These are phyloP conservation scores for Chamaea fasciata DNA, from an alignment of 2,113 vertebrate species.

Conservation along the genomic window DNA sequence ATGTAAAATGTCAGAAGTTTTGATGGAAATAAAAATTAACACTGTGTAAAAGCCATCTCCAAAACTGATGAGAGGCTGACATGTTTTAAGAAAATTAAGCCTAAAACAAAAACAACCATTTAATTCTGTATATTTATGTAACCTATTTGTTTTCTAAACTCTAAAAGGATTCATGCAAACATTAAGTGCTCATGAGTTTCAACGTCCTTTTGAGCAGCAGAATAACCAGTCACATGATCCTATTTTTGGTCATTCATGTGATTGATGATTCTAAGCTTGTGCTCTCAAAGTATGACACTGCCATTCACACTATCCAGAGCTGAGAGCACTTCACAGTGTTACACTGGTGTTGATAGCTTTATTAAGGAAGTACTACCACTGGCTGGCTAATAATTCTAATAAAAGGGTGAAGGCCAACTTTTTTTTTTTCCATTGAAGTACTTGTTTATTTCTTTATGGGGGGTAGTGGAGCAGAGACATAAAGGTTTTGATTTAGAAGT, in stretches of 20 bases:
- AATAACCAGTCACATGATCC: neutral
- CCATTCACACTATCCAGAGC: neutral
- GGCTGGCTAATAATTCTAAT: neutral
- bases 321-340: neutral
- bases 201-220: neutral
- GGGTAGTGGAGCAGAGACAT: rapidly evolving
- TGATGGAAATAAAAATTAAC: neutral
- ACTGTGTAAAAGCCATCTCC: neutral
- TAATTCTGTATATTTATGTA: neutral
- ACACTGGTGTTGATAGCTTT: neutral
- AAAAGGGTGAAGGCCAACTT: neutral
- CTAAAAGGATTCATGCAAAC: neutral
- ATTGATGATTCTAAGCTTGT: neutral
- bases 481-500: neutral
- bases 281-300: neutral
- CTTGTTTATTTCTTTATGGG: neutral
- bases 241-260: neutral
- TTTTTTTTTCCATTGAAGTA: neutral
- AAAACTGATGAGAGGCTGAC: neutral
- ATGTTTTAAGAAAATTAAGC: neutral
- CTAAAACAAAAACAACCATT: neutral
- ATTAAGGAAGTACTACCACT: neutral
- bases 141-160: neutral
- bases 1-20: neutral
- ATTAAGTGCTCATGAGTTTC: neutral